Base-by-base conservation (phyloP, 2,113 vertebrate genomes). In the Odontophorus gujanensis region DNA sequence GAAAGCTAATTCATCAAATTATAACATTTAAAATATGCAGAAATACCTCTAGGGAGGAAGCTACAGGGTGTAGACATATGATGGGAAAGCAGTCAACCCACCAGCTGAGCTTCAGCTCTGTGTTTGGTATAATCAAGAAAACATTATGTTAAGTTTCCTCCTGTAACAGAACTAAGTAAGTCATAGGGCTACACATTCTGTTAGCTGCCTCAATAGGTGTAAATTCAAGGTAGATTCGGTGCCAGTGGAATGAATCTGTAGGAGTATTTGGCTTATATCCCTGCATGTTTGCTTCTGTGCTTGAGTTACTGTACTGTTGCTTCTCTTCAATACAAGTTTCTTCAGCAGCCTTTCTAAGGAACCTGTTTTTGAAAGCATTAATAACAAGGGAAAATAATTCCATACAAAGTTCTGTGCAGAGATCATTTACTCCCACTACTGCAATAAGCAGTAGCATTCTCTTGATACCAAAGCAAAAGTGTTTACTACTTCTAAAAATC, bases 381-480 rank as follows among this genome's bases (percentile, higher is more conserved):
- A 95, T 79, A 30, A 26, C 36, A 87, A 85, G 6, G 36, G 59
- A 76, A 77, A 90, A 85, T 85, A 0, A 68, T 61, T 76, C 17
- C 18, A 50, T 53, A 36, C 58, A 43, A 77, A 81, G n/a, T 80
- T 89, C 42, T 74, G 6, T 77, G 34, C 22, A 82, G 32, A 84
- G 67, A 80, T 92, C 92, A 87, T 91, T 96, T 91, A 81, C 55
- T 92, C 12, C 34, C 45, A 73, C 90, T 93, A 89, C 9, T 72
- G 50, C 66, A 92, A 69, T 48, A 79, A 69, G 45, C 50, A 87
- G 32, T 1, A 2, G 8, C 67, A 71, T 80, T 85, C 61, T 85
- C 59, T 71, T n/a, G n/a, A 89, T 58, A 82, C 20, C 6, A 62
- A 92, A 81, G 7, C 10, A 58, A 68, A 76, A 89, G 57, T 51